Evolutionary conservation across 2,113 vertebrate species (phyloP).

Genomic region (Xenopus laevis): DNA sequence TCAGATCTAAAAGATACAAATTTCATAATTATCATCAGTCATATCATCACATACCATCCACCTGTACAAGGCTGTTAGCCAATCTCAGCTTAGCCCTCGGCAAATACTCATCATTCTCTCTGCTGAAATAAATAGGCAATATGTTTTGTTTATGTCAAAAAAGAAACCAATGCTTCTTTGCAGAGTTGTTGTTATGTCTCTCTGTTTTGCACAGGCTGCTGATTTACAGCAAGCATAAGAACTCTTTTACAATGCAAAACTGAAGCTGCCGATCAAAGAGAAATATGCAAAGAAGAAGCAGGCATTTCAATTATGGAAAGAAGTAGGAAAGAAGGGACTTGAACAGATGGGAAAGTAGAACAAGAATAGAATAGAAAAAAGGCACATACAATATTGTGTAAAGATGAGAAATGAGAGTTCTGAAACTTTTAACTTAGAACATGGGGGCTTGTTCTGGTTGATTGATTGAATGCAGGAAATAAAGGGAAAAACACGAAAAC

Average conservation of each 20-base stretch:
- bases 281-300: no score
- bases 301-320: no score
- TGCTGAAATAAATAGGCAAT: constrained; percentile 27
- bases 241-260: constrained; percentile 35
- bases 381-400: no score
- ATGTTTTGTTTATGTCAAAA: constrained; percentile 3
- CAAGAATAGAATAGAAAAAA: no score
- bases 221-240: constrained; percentile 15
- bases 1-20: background rate
- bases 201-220: constrained; percentile 11
- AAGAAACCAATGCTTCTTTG: constrained; percentile 14
- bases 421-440: no score
- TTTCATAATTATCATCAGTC: constrained; percentile 4
- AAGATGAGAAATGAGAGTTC: background rate
- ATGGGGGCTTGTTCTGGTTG: no score
- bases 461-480: no score
- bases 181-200: constrained; percentile 22
- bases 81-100: background rate
- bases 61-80: background rate
- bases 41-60: no score
- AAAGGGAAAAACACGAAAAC: no score
- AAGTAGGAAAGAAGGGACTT: no score
- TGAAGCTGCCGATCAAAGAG: constrained; percentile 17
- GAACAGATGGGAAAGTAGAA: no score
- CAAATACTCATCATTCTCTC: no score